Percentiles rank a stretch among this genome's conserved stretches.
Evolutionary conservation across 64 coral and sea anemone species (phyloP).

Genomic region (Montipora foliosa): DNA sequence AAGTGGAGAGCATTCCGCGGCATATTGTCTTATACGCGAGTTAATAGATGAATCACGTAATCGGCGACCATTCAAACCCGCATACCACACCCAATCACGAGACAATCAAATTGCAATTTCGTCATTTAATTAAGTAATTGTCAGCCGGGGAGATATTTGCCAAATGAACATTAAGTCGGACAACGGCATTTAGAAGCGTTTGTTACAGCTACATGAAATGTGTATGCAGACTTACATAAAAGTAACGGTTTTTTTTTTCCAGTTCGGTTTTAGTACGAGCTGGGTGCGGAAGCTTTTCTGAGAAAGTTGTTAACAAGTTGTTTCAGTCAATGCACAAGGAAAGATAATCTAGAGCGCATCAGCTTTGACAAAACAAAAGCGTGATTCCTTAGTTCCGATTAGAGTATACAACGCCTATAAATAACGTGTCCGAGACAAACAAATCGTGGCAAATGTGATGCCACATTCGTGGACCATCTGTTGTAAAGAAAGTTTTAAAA

Average conservation of each 20-base stretch:
- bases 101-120: slow-evolving; percentile 28
- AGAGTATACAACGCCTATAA: not conserved
- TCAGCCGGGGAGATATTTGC: not conserved
- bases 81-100: not conserved
- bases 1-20: not conserved
- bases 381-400: not conserved
- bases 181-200: not conserved
- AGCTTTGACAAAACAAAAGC: not conserved
- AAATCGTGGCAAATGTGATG: not conserved
- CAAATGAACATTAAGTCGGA: not conserved
- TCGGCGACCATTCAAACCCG: not conserved
- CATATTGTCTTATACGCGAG: not conserved
- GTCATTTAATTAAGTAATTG: not conserved
- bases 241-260: not conserved
- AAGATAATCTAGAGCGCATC: not conserved
- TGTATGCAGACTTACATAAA: too few relatives aligned
- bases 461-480: slow-evolving; percentile 17
- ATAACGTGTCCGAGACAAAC: not conserved
- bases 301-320: not conserved
- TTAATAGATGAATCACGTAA: not conserved
- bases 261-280: not conserved
- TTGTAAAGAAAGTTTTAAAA: not conserved
- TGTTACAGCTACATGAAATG: not conserved
- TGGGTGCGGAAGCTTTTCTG: not conserved
- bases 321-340: not conserved